Percentiles rank a stretch among this genome's conserved stretches.
phyloP scores from a whole-genome alignment of 2,797 vertebrate genomes.

The Catostomus latipinnis region DNA sequence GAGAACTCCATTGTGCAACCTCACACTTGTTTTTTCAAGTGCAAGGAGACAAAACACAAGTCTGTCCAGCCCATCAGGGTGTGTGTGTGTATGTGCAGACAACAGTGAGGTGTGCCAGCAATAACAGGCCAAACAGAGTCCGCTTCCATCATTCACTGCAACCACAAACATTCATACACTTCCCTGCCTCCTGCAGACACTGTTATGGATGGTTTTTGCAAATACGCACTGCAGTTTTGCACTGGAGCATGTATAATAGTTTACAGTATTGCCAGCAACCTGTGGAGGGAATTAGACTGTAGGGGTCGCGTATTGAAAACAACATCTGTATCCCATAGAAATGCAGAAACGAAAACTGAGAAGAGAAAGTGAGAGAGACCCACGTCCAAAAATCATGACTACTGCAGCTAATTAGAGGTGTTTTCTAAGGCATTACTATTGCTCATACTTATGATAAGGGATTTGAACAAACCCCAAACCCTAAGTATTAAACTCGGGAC shows the following conservation, averaged over 20 bases:
- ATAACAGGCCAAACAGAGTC: constrained; percentile 84
- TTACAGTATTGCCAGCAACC: constrained; percentile 76
- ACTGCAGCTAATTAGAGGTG: constrained; percentile 18
- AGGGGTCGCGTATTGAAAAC: constrained; percentile 56
- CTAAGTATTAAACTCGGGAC: background rate
- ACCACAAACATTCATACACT: constrained; percentile 83
- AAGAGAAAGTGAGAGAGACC: constrained; percentile 3
- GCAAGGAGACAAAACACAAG: constrained; percentile 89
- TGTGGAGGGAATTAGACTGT: constrained; percentile 58
- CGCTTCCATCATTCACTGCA: constrained; percentile 83
- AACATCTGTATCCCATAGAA: constrained; percentile 64
- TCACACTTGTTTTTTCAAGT: constrained; percentile 85
- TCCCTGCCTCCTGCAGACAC: constrained; percentile 80
- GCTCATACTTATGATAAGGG: background rate
- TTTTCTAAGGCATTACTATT: background rate
- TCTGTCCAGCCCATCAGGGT: constrained; percentile 92
- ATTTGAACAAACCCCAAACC: too few relatives aligned
- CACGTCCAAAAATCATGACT: constrained; percentile 20
- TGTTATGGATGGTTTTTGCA: constrained; percentile 83
- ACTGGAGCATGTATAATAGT: constrained; percentile 72
- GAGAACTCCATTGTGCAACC: constrained; percentile 94
- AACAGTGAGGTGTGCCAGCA: constrained; percentile 78
- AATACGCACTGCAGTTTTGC: constrained; percentile 81
- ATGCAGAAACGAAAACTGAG: constrained; percentile 46
- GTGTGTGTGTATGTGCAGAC: constrained; percentile 68